Evolutionary conservation across 2,113 vertebrate genomes (phyloP).

Genomic region (Brevimyrus niger): DNA sequence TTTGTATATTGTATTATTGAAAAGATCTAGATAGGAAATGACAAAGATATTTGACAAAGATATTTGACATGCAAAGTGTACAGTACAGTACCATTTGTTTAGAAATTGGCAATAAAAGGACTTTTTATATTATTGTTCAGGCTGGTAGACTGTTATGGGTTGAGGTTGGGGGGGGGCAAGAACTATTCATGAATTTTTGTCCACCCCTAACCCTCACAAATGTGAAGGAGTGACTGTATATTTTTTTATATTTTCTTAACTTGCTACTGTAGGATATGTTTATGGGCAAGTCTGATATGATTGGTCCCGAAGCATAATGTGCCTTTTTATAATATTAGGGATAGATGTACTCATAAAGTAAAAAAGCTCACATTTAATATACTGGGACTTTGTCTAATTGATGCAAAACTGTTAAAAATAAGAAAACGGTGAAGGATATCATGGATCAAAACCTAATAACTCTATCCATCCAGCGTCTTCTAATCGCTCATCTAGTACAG

Average conservation of each 20-base stretch:
- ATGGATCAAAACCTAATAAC: not conserved
- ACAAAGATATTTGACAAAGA: too few relatives aligned
- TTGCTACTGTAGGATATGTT: not conserved
- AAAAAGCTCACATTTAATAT: not conserved
- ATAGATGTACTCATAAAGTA: not conserved
- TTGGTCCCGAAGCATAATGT: not conserved
- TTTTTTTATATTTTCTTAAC: not conserved
- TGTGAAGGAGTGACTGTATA: not conserved
- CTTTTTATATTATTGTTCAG: too few relatives aligned
- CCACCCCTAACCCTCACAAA: not conserved
- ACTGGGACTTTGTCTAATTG: not conserved
- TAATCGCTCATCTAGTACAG: not conserved
- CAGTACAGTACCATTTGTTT: not conserved
- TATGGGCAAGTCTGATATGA: not conserved
- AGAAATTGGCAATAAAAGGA: not conserved
- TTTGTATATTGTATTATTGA: not conserved
- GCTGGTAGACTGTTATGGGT: not conserved
- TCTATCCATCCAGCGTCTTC: not conserved
- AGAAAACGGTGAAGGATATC: not conserved
- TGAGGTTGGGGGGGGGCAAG: not conserved
- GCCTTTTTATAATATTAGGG: not conserved
- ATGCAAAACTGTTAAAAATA: not conserved
- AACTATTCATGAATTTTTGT: not conserved
- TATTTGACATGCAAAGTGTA: too few relatives aligned
- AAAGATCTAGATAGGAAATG: not conserved